A percentile compares a stretch with the other conserved stretches of the same genome.
Conservation (phyloP, 2,888 invertebrate genomes). For the Orgyia antiqua region DNA sequence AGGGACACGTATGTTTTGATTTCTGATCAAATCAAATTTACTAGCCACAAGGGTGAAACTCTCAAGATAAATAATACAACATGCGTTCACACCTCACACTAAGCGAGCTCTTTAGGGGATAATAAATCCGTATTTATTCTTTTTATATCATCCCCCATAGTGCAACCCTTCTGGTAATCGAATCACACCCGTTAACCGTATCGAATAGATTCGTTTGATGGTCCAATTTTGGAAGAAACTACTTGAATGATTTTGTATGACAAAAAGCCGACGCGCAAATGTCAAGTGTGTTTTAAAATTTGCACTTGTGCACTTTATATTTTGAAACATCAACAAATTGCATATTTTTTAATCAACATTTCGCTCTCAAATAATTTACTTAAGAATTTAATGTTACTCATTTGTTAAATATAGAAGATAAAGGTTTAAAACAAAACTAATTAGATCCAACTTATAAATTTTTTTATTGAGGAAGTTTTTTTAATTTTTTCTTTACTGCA, state of each 20-base stretch:
- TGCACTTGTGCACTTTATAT: too few species aligned
- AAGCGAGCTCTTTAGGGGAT: constrained; percentile 70
- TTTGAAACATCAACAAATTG: too few species aligned
- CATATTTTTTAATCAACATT: too few species aligned
- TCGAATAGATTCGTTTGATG: constrained; percentile 56
- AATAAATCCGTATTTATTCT: constrained; percentile 78
- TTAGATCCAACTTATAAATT: too few species aligned
- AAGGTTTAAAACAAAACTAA: too few species aligned
- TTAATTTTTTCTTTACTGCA: too few species aligned
- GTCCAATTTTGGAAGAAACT: background rate
- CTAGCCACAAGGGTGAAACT: constrained; percentile 54
- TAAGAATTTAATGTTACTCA: too few species aligned
- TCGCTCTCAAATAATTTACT: too few species aligned
- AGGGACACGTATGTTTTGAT: constrained; percentile 58
- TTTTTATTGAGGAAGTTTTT: too few species aligned
- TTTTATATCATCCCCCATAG: constrained; percentile 55
- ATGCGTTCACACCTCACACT: constrained; percentile 69
- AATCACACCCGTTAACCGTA: constrained; percentile 61
- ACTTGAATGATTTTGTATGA: background rate
- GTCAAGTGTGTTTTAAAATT: too few species aligned
- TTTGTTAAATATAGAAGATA: too few species aligned
- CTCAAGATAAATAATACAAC: constrained; percentile 67
- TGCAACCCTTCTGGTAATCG: constrained; percentile 57
- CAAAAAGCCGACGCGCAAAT: too few species aligned
- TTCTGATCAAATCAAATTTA: constrained; percentile 62